Conservation (phyloP, 2,113 vertebrate genomes). For the Erythrolamprus reginae region DNA sequence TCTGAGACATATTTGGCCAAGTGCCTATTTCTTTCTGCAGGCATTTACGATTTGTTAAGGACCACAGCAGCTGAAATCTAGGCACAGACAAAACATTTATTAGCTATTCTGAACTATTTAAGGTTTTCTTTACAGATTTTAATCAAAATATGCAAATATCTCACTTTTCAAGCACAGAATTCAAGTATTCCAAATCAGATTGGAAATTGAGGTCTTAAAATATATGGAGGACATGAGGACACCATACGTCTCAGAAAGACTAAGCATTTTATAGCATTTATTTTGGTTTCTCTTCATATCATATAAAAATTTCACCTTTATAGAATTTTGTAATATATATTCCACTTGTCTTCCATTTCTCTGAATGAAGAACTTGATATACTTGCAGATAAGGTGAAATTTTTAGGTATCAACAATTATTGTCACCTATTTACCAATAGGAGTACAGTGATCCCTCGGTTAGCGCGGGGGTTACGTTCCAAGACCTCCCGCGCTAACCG, state of each 20-base stretch:
- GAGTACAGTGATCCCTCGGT: too few species aligned
- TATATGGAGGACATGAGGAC: neutral
- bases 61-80: neutral
- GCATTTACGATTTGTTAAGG: neutral
- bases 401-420: neutral
- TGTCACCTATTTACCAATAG: neutral
- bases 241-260: neutral
- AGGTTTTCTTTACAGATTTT: neutral
- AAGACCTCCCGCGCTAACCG: too few species aligned
- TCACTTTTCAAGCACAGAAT: neutral
- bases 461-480: too few species aligned
- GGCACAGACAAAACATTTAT: neutral
- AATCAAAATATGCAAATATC: neutral
- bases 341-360: neutral
- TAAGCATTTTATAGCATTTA: neutral
- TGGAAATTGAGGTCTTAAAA: neutral
- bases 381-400: neutral
- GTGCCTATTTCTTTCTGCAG: constrained; percentile 25
- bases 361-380: neutral
- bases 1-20: constrained; percentile 8
- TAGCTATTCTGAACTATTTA: neutral
- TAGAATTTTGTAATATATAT: neutral
- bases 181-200: neutral
- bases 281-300: too few species aligned
- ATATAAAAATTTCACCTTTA: too few species aligned